A percentile compares a stretch with the other conserved stretches of the same genome.
Evolutionary conservation across 2,797 vertebrate species (phyloP).

Genomic region (Rhinogobio ventralis): DNA sequence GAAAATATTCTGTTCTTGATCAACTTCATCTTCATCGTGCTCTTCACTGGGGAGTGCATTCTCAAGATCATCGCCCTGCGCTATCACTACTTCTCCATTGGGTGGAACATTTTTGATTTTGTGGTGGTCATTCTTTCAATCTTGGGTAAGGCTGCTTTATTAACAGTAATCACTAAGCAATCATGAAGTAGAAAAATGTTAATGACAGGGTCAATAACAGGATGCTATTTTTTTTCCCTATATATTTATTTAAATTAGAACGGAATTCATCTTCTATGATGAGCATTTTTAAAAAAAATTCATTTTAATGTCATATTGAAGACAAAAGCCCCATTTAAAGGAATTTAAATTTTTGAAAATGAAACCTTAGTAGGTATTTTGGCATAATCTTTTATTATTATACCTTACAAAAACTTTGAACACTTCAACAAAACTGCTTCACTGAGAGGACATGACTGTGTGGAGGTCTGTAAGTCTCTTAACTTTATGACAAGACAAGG

Average conservation of each 20-base stretch:
- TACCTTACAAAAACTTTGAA: background rate
- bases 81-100: slow-evolving; percentile 88
- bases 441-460: background rate
- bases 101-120: slow-evolving; percentile 98
- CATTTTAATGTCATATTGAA: background rate
- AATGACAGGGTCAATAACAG: background rate
- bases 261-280: background rate
- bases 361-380: background rate
- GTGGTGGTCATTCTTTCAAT: slow-evolving; percentile 95
- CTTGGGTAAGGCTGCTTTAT: slow-evolving; percentile 74
- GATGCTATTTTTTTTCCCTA: too few species aligned
- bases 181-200: background rate
- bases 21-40: slow-evolving; percentile 88
- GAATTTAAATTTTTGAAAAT: background rate
- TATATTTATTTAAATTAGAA: background rate
- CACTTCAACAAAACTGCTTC: background rate
- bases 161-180: background rate
- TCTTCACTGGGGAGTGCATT: slow-evolving; percentile 89
- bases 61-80: slow-evolving; percentile 90
- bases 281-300: too few species aligned
- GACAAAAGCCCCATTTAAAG: background rate
- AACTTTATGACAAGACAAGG: background rate
- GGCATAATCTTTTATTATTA: background rate
- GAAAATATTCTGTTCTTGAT: slow-evolving; percentile 83
- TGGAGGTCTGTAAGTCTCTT: background rate